A percentile compares a stretch with the other conserved stretches of the same genome.
These are phyloP conservation scores for Dasypolia templi DNA, from an alignment of 2,888 invertebrate species.

Conservation along the genomic window DNA sequence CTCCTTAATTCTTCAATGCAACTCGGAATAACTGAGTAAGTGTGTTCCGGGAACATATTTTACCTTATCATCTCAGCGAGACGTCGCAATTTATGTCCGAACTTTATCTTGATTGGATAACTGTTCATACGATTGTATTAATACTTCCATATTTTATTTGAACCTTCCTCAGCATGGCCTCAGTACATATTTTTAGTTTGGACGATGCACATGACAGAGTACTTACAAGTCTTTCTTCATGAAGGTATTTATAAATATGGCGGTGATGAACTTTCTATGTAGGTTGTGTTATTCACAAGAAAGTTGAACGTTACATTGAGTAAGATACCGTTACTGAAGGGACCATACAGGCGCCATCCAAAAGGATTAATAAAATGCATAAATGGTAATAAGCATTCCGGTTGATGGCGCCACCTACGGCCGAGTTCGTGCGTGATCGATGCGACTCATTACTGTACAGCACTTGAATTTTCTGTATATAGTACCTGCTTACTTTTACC, in stretches of 20 bases:
- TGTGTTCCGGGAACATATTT: slow-evolving; percentile 42
- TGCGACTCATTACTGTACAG: slow-evolving; percentile 62
- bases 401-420: slow-evolving; percentile 73
- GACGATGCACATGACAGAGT: neutral
- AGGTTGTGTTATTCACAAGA: slow-evolving; percentile 10
- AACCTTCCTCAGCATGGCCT: slow-evolving; percentile 4
- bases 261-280: neutral
- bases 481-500: slow-evolving; percentile 60
- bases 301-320: slow-evolving; percentile 7
- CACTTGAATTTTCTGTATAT: slow-evolving; percentile 36
- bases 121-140: slow-evolving; percentile 47
- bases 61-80: slow-evolving; percentile 30
- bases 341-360: slow-evolving; percentile 33
- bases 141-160: slow-evolving; percentile 35
- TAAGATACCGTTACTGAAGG: slow-evolving; percentile 38
- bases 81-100: slow-evolving; percentile 49
- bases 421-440: slow-evolving; percentile 70
- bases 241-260: slow-evolving; percentile 6
- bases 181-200: slow-evolving; percentile 19
- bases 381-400: slow-evolving; percentile 70
- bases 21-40: slow-evolving; percentile 1
- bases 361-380: slow-evolving; percentile 66
- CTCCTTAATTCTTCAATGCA: slow-evolving; percentile 36
- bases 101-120: slow-evolving; percentile 46
- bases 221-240: slow-evolving; percentile 22